Conservation (phyloP, 64 coral and sea anemone species). For the Anthopleura sola region DNA sequence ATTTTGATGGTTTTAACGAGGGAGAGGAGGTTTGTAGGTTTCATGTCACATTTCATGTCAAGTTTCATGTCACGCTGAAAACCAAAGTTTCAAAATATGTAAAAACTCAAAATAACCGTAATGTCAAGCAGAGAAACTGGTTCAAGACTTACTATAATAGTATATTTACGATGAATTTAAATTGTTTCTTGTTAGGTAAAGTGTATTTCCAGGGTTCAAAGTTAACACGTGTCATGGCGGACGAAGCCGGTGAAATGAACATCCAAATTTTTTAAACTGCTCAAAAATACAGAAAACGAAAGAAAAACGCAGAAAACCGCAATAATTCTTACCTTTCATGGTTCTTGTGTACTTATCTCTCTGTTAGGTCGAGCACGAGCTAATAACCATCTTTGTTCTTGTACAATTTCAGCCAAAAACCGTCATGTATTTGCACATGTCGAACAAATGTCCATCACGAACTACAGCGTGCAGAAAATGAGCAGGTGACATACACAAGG, state of each 20-base stretch:
- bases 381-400: neutral
- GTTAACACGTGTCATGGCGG: neutral
- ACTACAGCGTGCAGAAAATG: neutral
- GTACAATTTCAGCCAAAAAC: neutral
- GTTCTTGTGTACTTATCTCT: neutral
- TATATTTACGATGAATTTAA: neutral
- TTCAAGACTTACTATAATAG: neutral
- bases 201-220: neutral
- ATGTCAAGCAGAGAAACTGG: neutral
- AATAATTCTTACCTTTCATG: neutral
- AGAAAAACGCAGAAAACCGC: neutral
- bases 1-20: too few species aligned
- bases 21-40: too few species aligned
- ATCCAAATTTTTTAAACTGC: neutral
- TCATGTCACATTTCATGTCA: too few species aligned
- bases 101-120: neutral
- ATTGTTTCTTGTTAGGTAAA: neutral
- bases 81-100: too few species aligned
- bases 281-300: neutral
- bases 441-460: neutral
- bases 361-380: neutral
- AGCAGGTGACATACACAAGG: neutral
- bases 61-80: too few species aligned
- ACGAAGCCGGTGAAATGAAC: neutral
- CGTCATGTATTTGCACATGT: neutral